These are phyloP conservation scores for Heliconius ismenius DNA, from an alignment of 2,888 invertebrate species.

Conservation along the genomic window DNA sequence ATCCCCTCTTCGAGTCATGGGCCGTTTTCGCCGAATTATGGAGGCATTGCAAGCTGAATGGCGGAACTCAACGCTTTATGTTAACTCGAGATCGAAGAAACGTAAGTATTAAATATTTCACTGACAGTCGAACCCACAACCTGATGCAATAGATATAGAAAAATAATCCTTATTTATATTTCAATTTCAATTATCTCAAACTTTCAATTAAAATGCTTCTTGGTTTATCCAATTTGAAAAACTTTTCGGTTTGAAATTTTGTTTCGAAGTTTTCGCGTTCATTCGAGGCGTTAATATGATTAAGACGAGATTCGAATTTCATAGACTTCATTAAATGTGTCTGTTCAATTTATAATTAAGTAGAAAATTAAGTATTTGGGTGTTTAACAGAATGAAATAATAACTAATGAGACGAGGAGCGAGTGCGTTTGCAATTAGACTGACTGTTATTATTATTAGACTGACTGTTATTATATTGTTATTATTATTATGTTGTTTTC, in stretches of 20 bases:
- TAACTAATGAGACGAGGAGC: too few species aligned
- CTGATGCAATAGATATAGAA: neutral
- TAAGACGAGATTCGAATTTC: slow-evolving; percentile 11
- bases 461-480: too few species aligned
- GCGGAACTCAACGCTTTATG: too few species aligned
- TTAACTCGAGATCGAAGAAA: too few species aligned
- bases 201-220: slow-evolving; percentile 13
- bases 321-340: slow-evolving; percentile 10
- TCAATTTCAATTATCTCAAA: neutral
- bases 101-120: too few species aligned
- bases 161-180: neutral
- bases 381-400: too few species aligned
- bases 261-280: slow-evolving; percentile 20
- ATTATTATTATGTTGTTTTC: too few species aligned
- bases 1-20: too few species aligned
- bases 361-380: neutral
- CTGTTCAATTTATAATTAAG: neutral
- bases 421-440: too few species aligned
- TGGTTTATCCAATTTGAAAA: slow-evolving; percentile 4
- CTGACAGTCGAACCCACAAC: too few species aligned
- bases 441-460: too few species aligned
- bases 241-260: slow-evolving; percentile 11
- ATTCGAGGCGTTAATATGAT: slow-evolving; percentile 16
- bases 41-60: neutral
- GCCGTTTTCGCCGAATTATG: too few species aligned